A percentile compares a stretch with the other conserved stretches of the same genome.
Evolutionary conservation across 2,797 vertebrate genomes (phyloP).

Genomic region (Argyrosomus regius): DNA sequence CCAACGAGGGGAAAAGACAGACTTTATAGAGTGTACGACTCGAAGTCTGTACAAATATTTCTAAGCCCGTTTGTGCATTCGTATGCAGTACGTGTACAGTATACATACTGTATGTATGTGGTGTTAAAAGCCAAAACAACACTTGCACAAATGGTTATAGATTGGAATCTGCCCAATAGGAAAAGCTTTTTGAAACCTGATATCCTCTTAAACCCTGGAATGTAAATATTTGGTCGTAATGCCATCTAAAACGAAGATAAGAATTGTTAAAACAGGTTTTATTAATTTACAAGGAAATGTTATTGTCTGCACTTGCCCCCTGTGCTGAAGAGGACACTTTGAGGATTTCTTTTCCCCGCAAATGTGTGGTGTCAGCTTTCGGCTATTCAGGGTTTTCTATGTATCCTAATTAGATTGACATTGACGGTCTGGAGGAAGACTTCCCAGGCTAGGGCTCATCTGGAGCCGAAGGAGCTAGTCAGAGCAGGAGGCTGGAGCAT

Average conservation of each 20-base stretch:
- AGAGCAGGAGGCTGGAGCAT: slow-evolving; percentile 88
- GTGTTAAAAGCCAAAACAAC: slow-evolving; percentile 77
- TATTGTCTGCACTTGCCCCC: slow-evolving; percentile 86
- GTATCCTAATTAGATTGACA: slow-evolving; percentile 93
- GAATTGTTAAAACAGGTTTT: slow-evolving; percentile 92
- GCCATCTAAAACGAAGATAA: slow-evolving; percentile 92
- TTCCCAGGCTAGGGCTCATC: slow-evolving; percentile 86
- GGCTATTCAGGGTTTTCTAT: slow-evolving; percentile 86
- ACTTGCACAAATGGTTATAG: slow-evolving; percentile 86
- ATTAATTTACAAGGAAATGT: slow-evolving; percentile 93
- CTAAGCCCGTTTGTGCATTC: not conserved
- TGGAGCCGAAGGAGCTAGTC: slow-evolving; percentile 86
- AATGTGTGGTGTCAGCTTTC: slow-evolving; percentile 93
- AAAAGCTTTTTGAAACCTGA: slow-evolving; percentile 93
- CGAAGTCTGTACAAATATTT: slow-evolving; percentile 13
- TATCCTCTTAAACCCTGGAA: slow-evolving; percentile 93
- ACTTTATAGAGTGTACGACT: not conserved
- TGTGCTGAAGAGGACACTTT: slow-evolving; percentile 89
- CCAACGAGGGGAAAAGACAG: not conserved
- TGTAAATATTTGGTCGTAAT: slow-evolving; percentile 99
- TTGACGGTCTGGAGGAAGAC: slow-evolving; percentile 91
- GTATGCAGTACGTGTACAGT: not conserved
- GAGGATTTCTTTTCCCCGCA: slow-evolving; percentile 88
- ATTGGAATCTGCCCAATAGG: slow-evolving; percentile 84
- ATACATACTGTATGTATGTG: slow-evolving; percentile 32